Percentiles rank a stretch among this genome's conserved stretches.
These are phyloP conservation scores for Scaptomyza polygonia DNA, from an alignment of 2,888 invertebrate genomes.

Conservation along the genomic window DNA sequence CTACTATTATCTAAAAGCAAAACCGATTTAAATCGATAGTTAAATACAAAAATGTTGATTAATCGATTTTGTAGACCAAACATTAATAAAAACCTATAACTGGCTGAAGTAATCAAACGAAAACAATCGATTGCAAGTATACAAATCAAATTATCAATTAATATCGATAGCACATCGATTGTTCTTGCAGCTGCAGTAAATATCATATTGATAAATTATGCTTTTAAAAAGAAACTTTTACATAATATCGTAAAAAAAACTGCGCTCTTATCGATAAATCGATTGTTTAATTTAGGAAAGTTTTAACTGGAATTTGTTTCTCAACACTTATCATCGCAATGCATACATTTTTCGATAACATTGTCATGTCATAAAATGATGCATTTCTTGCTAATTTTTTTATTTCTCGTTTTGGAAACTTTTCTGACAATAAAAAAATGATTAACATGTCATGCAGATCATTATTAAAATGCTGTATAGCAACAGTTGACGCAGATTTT, in stretches of 20 bases:
- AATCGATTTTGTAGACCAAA: not conserved
- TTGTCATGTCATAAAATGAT: not conserved
- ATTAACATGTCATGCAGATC: constrained; percentile 10
- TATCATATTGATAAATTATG: no score
- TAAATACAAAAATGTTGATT: not conserved
- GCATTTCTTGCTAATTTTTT: not conserved
- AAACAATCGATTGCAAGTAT: not conserved
- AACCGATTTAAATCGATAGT: not conserved
- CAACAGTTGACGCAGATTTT: constrained; percentile 22
- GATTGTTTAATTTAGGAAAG: no score
- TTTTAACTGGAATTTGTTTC: no score
- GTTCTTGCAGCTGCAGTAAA: no score
- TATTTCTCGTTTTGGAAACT: not conserved
- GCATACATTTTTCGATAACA: no score
- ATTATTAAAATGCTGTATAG: constrained; percentile 1
- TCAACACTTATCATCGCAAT: no score
- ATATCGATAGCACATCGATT: no score
- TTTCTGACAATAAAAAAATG: not conserved
- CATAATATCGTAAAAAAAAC: no score
- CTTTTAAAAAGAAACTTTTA: no score
- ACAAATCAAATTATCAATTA: no score
- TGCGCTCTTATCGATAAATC: no score
- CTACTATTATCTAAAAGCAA: no score
- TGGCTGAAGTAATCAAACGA: not conserved
- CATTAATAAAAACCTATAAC: not conserved